These are phyloP conservation scores for Cyprinodon brontotheroides DNA, from an alignment of 2,113 vertebrate species.

Conservation along the genomic window DNA sequence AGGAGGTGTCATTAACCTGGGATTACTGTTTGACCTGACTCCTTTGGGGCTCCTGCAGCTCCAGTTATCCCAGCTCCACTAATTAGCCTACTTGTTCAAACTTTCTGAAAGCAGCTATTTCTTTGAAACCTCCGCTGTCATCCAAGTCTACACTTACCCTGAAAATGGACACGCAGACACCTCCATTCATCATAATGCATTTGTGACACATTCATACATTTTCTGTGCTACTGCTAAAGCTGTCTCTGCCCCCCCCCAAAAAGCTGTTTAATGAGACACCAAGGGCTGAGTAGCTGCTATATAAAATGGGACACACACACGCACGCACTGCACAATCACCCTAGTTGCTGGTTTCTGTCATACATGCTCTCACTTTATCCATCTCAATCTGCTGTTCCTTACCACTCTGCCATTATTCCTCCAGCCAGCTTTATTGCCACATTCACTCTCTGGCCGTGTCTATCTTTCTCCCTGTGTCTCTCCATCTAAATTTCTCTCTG, in stretches of 20 bases:
- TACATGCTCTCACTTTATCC: constrained; percentile 57
- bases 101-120: constrained; percentile 61
- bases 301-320: constrained; percentile 44
- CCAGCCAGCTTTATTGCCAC: constrained; percentile 62
- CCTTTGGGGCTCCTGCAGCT: constrained; percentile 54
- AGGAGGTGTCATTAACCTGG: constrained; percentile 83
- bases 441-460: constrained; percentile 58
- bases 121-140: constrained; percentile 56
- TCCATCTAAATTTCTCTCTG: constrained; percentile 70
- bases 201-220: constrained; percentile 55
- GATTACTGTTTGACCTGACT: constrained; percentile 72
- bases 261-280: constrained; percentile 81
- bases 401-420: constrained; percentile 59
- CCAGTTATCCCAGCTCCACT: constrained; percentile 63
- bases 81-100: constrained; percentile 80
- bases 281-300: constrained; percentile 70
- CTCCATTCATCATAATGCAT: constrained; percentile 65
- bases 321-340: constrained; percentile 37
- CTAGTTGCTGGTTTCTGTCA: constrained; percentile 50
- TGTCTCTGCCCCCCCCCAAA: constrained; percentile 64
- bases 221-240: constrained; percentile 56
- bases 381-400: constrained; percentile 65
- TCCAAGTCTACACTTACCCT: constrained; percentile 51
- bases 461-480: constrained; percentile 44
- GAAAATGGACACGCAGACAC: constrained; percentile 62